Evolutionary conservation across 2,113 vertebrate species (phyloP).

Genomic region (Pantherophis guttatus): DNA sequence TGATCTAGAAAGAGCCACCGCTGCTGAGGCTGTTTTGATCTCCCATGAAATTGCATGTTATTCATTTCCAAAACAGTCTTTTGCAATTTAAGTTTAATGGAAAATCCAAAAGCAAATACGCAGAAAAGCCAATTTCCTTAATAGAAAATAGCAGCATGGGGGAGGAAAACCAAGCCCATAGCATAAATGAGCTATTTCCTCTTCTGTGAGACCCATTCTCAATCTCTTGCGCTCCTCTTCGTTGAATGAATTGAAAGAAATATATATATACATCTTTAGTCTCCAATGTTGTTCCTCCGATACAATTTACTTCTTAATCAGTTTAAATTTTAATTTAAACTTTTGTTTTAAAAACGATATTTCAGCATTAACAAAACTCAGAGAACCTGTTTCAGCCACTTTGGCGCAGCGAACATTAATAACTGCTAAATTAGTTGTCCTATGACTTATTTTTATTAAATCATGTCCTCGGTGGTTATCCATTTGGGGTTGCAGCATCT

Average conservation of each 20-base stretch:
- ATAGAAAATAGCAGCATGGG: neutral
- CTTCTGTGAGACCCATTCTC: neutral
- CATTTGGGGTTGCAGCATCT: neutral
- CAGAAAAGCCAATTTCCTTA: neutral
- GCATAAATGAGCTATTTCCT: neutral
- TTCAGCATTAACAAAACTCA: conserved; percentile 15
- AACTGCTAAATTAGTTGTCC: neutral
- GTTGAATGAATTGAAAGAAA: neutral
- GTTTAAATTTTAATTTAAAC: neutral
- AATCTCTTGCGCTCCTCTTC: neutral
- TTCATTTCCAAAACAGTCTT: neutral
- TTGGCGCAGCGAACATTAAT: neutral
- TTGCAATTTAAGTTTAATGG: neutral
- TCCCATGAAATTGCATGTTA: neutral
- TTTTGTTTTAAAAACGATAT: neutral
- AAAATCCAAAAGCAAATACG: neutral
- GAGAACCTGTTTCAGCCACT: neutral
- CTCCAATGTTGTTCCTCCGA: neutral
- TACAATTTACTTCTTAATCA: neutral
- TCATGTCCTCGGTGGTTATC: neutral
- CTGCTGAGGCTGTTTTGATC: neutral
- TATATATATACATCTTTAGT: neutral
- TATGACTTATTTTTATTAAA: neutral
- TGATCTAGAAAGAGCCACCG: neutral
- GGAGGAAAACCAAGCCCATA: no score